Evolutionary conservation across 2,888 invertebrate species (phyloP).

Genomic region (Pammene fasciana): DNA sequence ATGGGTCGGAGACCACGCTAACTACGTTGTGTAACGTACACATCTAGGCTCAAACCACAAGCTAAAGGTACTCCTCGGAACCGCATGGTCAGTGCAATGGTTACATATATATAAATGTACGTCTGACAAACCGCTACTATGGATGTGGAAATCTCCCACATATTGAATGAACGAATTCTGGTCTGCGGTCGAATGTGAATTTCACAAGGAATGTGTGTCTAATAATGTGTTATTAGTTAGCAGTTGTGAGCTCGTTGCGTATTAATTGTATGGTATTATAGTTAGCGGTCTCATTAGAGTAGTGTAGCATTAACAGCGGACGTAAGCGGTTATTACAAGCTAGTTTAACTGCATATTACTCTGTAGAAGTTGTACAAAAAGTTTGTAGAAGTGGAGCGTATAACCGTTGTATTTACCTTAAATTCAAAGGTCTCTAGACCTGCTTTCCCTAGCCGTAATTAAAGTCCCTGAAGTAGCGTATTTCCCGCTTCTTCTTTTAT

Average conservation of each 20-base stretch:
- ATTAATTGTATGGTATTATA: slow-evolving; percentile 20
- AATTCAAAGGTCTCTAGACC: slow-evolving; percentile 4
- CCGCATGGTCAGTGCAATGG: slow-evolving; percentile 7
- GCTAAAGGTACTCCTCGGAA: slow-evolving; percentile 21
- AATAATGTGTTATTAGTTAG: slow-evolving; percentile 26
- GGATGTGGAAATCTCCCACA: slow-evolving; percentile 18
- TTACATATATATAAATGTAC: not conserved
- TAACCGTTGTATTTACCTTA: slow-evolving; percentile 20
- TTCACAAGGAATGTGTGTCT: slow-evolving; percentile 31
- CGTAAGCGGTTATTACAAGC: slow-evolving; percentile 5
- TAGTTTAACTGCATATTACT: not conserved
- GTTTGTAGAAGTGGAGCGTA: slow-evolving; percentile 2
- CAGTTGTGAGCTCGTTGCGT: slow-evolving; percentile 15
- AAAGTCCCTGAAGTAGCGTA: not conserved
- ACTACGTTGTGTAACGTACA: slow-evolving; percentile 51
- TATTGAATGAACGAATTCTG: slow-evolving; percentile 41
- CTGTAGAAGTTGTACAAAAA: slow-evolving; percentile 13
- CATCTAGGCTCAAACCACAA: slow-evolving; percentile 46
- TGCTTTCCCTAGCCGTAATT: slow-evolving; percentile 1
- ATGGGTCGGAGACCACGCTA: slow-evolving; percentile 56
- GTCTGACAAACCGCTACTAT: slow-evolving; percentile 18
- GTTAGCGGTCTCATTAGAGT: slow-evolving; percentile 19
- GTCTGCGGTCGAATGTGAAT: slow-evolving; percentile 40
- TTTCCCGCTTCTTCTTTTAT: not conserved
- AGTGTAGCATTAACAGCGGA: slow-evolving; percentile 14